phyloP scores from a whole-genome alignment of 2,797 vertebrate genomes.

The Distichodus sexfasciatus region DNA sequence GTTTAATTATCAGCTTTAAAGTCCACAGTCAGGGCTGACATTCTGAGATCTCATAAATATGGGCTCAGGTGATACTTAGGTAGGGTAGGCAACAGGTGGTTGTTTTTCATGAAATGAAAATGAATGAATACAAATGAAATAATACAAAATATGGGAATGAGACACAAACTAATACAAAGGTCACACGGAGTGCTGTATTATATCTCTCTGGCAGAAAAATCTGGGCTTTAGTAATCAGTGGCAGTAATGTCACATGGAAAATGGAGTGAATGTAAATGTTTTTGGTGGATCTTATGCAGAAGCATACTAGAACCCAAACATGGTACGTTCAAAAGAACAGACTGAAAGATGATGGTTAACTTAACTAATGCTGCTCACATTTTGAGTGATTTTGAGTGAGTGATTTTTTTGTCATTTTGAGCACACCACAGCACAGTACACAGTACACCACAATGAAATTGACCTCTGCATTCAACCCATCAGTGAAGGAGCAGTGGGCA shows the following conservation, averaged over 20 bases:
- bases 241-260: neutral
- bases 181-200: conserved; percentile 10
- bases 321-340: neutral
- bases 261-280: neutral
- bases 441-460: too few relatives aligned
- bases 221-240: neutral
- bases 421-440: too few relatives aligned
- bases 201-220: conserved; percentile 1
- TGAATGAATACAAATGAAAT: neutral
- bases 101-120: conserved; percentile 16
- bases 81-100: too few relatives aligned
- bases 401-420: too few relatives aligned
- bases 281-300: neutral
- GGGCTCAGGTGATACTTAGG: neutral
- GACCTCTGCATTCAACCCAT: too few relatives aligned
- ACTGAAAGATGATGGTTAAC: too few relatives aligned
- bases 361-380: too few relatives aligned
- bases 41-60: neutral
- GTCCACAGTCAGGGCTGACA: neutral
- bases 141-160: neutral
- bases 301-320: too few relatives aligned
- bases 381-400: too few relatives aligned
- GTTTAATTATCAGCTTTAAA: neutral
- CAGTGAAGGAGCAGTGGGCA: too few relatives aligned
- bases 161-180: conserved; percentile 27